phyloP scores from a whole-genome alignment of 2,888 invertebrate genomes.

The Macrostomum cliftonense region DNA sequence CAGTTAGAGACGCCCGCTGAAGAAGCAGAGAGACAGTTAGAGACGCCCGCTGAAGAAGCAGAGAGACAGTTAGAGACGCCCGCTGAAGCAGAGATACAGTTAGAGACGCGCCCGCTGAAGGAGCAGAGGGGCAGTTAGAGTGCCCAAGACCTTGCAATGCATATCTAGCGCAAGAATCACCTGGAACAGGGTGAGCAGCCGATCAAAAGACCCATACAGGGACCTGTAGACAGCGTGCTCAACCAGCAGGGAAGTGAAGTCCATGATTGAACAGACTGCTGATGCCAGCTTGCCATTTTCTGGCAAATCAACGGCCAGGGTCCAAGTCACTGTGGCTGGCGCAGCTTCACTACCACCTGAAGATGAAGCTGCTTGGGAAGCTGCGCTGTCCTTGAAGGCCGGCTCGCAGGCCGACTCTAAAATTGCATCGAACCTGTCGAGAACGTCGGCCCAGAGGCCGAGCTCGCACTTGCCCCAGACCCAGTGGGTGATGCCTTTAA shows the following conservation, averaged over 20 bases:
- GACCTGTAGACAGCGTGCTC: conserved; percentile 70
- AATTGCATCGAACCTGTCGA: conserved; percentile 50
- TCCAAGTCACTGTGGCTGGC: conserved; percentile 41
- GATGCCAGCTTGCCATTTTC: conserved; percentile 40
- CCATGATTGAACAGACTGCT: conserved; percentile 37
- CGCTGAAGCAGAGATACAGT: too few relatives aligned
- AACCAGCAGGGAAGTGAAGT: conserved; percentile 61
- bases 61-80: too few relatives aligned
- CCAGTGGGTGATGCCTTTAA: conserved; percentile 58
- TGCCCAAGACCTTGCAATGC: too few relatives aligned
- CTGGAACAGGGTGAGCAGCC: conserved; percentile 50
- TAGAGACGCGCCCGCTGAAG: too few relatives aligned
- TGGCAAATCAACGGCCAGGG: conserved; percentile 52
- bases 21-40: too few relatives aligned
- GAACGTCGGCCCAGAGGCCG: conserved; percentile 64
- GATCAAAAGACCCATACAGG: conserved; percentile 68
- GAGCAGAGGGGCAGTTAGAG: too few relatives aligned
- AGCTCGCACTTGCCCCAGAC: conserved; percentile 68
- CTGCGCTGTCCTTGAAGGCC: conserved; percentile 41
- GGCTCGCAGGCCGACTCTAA: conserved; percentile 53
- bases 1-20: too few relatives aligned
- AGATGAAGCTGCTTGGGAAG: too few relatives aligned
- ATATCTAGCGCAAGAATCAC: too few relatives aligned
- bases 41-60: too few relatives aligned
- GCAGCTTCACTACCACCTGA: not conserved